These are phyloP conservation scores for Gerris buenoi DNA, from an alignment of 1,140 invertebrate genomes.

Conservation along the genomic window DNA sequence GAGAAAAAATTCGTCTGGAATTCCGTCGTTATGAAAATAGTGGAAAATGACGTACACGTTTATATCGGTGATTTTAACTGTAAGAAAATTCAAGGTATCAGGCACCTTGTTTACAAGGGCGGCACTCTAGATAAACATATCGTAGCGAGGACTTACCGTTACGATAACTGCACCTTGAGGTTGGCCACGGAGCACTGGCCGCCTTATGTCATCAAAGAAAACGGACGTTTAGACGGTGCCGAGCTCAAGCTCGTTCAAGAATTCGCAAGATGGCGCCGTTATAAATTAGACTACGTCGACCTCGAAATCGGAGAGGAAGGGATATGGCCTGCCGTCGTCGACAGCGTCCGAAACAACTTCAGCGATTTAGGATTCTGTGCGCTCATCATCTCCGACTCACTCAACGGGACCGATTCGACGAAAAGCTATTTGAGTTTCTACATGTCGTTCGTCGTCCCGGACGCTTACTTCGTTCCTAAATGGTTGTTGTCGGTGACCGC, in stretches of 20 bases:
- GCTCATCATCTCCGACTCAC: background rate
- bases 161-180: background rate
- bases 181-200: background rate
- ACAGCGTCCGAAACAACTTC: background rate
- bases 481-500: background rate
- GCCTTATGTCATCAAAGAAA: background rate
- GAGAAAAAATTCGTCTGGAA: background rate
- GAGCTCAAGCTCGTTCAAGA: background rate
- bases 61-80: background rate
- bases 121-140: background rate
- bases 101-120: background rate
- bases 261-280: background rate
- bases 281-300: background rate
- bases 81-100: background rate
- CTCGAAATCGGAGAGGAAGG: background rate
- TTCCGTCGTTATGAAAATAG: background rate
- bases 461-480: background rate
- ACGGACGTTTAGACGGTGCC: background rate
- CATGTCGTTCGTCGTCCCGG: background rate
- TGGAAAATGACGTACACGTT: background rate
- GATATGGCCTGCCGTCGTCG: background rate
- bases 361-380: background rate
- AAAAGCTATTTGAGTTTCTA: background rate
- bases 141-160: background rate
- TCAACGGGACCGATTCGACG: background rate